phyloP scores from a whole-genome alignment of 2,797 vertebrate genomes.

The Glyptemys insculpta region DNA sequence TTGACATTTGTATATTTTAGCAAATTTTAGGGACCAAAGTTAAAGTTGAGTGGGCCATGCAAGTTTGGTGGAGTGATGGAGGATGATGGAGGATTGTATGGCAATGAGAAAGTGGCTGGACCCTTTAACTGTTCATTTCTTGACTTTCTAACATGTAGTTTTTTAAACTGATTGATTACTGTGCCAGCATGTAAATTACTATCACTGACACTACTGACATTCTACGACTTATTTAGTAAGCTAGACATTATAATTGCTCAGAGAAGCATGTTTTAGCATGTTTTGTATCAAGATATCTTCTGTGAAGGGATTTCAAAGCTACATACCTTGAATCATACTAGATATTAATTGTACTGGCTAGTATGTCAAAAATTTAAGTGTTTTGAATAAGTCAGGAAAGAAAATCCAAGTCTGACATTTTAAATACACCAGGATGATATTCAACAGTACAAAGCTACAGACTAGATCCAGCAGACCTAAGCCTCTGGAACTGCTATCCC shows the following conservation, averaged over 20 bases:
- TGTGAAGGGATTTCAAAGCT: conserved; percentile 21
- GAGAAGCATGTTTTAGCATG: conserved; percentile 39
- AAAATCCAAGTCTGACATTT: conserved; percentile 65
- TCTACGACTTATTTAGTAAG: conserved; percentile 20
- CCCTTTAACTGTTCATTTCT: background rate
- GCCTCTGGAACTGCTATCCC: no score
- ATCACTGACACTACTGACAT: conserved; percentile 6
- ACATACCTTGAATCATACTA: conserved; percentile 4
- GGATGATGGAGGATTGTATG: accelerated
- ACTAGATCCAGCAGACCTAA: background rate
- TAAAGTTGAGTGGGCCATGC: background rate
- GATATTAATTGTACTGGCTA: background rate
- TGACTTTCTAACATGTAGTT: background rate
- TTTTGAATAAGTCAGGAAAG: conserved; percentile 52
- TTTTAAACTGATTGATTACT: conserved; percentile 41
- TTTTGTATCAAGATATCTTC: conserved; percentile 49
- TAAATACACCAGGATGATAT: conserved; percentile 58
- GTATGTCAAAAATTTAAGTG: conserved; percentile 20
- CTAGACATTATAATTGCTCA: conserved; percentile 63
- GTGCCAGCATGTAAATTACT: conserved; percentile 34
- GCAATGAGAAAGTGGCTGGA: background rate
- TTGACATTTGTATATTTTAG: background rate
- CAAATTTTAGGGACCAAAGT: conserved; percentile 4
- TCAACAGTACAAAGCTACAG: background rate
- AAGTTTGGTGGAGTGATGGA: background rate